Conservation (phyloP, 2,113 vertebrate genomes). For the Cisticola juncidis region DNA sequence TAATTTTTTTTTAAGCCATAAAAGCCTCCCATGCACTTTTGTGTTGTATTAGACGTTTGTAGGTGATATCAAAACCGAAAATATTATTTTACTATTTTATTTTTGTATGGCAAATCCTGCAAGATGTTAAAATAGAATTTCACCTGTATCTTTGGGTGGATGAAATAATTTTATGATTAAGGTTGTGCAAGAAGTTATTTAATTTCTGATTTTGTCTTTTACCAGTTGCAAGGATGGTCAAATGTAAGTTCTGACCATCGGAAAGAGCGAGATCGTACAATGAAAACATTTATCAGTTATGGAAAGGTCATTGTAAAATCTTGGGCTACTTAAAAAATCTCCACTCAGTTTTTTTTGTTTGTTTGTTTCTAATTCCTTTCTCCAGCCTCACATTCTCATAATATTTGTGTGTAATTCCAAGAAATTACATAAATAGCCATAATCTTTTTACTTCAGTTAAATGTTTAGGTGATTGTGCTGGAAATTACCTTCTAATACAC, state of each 20-base stretch:
- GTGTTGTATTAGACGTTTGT: neutral
- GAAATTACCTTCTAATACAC: neutral
- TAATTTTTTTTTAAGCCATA: neutral
- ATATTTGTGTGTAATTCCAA: neutral
- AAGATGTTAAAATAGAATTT: neutral
- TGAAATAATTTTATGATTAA: neutral
- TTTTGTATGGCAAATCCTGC: neutral
- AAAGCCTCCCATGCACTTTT: neutral
- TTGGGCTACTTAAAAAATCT: neutral
- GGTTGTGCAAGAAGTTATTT: neutral
- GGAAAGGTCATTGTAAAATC: neutral
- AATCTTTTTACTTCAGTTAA: neutral
- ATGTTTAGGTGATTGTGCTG: neutral
- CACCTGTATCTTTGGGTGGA: neutral
- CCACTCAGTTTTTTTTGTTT: neutral
- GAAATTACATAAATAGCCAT: neutral
- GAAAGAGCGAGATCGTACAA: accelerated
- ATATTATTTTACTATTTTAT: neutral
- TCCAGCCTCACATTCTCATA: neutral
- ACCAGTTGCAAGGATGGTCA: neutral
- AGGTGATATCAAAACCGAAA: neutral
- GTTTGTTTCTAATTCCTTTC: neutral
- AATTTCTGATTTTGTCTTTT: neutral
- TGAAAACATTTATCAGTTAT: neutral
- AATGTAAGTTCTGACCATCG: neutral